phyloP scores from a whole-genome alignment of 1,140 invertebrate species.

The Lethrus apterus region DNA sequence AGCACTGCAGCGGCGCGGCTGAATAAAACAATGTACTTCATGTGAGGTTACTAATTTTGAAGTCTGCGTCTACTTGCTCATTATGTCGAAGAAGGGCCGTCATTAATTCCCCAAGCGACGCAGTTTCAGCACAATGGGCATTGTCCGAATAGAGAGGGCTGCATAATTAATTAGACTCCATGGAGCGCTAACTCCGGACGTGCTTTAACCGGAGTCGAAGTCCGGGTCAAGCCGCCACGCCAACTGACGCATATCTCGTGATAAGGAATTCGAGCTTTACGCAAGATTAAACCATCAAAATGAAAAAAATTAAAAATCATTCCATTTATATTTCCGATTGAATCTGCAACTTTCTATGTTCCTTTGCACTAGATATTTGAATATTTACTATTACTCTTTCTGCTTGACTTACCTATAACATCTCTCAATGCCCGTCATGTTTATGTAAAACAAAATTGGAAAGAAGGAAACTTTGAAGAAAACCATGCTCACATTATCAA shows the following conservation, averaged over 20 bases:
- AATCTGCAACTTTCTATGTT: too few species aligned
- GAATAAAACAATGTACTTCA: constrained; percentile 8
- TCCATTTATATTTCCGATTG: too few species aligned
- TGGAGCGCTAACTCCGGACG: constrained; percentile 12
- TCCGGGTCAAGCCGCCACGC: constrained; percentile 3
- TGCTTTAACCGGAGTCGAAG: constrained; percentile 13
- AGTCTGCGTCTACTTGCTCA: constrained; percentile 14
- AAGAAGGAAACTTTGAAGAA: too few species aligned
- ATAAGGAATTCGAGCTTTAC: too few species aligned
- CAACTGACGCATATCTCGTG: not conserved
- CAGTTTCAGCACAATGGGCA: constrained; percentile 23
- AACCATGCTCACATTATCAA: too few species aligned
- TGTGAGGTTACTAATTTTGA: constrained; percentile 6
- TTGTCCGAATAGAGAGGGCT: constrained; percentile 25
- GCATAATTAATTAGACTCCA: constrained; percentile 24
- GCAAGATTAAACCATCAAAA: too few species aligned
- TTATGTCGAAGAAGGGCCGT: constrained; percentile 20
- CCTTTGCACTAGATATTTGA: too few species aligned
- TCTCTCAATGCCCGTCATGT: too few species aligned
- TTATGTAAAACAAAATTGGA: too few species aligned
- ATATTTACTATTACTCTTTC: too few species aligned
- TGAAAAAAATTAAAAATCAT: too few species aligned
- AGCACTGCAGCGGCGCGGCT: not conserved
- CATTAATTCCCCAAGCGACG: constrained; percentile 20
- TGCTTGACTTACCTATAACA: too few species aligned